phyloP scores from a whole-genome alignment of 1,140 invertebrate genomes.

The Latrodectus geometricus region DNA sequence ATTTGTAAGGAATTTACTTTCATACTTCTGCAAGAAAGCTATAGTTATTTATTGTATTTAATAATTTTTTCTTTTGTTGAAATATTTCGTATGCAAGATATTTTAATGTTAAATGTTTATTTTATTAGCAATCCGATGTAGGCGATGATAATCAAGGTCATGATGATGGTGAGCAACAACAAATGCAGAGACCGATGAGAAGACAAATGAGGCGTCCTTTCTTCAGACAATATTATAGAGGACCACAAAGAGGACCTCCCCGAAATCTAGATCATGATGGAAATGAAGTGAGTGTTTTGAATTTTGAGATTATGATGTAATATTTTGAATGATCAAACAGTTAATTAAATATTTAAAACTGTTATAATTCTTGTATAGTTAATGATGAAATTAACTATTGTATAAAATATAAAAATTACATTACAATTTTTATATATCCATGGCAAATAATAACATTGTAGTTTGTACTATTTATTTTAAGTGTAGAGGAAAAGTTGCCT shows the following conservation, averaged over 20 bases:
- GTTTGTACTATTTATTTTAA: too few relatives aligned
- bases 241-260: constrained; percentile 30
- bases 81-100: background rate
- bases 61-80: background rate
- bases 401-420: too few relatives aligned
- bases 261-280: constrained; percentile 30
- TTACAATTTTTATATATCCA: too few relatives aligned
- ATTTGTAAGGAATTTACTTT: background rate
- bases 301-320: background rate
- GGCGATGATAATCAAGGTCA: constrained; percentile 52
- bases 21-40: background rate
- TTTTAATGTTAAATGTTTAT: too few relatives aligned
- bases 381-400: too few relatives aligned
- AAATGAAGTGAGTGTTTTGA: constrained; percentile 33
- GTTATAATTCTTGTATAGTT: too few relatives aligned
- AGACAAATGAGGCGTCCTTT: constrained; percentile 49
- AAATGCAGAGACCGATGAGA: constrained; percentile 37
- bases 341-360: too few relatives aligned
- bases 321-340: too few relatives aligned
- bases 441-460: too few relatives aligned
- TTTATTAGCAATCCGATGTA: constrained; percentile 35
- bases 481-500: too few relatives aligned
- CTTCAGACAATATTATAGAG: constrained; percentile 53
- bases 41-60: background rate
- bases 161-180: constrained; percentile 43